Base-by-base conservation (phyloP, 2,113 vertebrate species). In the Elgaria multicarinata region DNA sequence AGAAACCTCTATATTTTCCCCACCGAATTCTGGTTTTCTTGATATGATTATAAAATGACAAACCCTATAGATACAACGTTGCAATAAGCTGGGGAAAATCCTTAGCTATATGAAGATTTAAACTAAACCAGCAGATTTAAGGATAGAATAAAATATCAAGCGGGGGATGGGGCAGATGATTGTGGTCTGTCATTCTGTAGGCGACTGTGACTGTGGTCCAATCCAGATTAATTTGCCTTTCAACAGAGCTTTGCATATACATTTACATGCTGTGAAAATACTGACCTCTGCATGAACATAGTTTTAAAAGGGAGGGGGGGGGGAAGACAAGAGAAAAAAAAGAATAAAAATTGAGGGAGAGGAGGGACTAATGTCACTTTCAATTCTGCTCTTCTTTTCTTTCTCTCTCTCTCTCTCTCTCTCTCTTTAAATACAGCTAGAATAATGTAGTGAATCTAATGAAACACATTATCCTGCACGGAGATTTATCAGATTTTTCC, bases 401-500 rank as follows among this genome's bases (percentile, higher is more conserved):
- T 80, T 66, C 90, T 90, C 94, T 92, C 95, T 95, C 93, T 89
- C 69, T 80, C 69, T 90, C 89, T 67, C 77, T 89, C 69, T 89
- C 94, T 92, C 95, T 95, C 93, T 89, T 2, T n/a, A 55, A 77
- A 96, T 95, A 93, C 94, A 96, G 94, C 93, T 94, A 94, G 96
- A 96, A 97, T 97, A 97, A 98, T 97, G 96, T 95, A 96, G 96
- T 97, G 96, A 97, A 98, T 97, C 97, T 96, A 98, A 98, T 98
- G 97, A 97, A 98, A 98, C 97, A 97, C 97, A 98, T 98, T 98
- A 97, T 97, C 97, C 95, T 96, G 94, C 97, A 96, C 93, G 96
- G 96, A 97, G 97, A 97, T 97, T 97, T 97, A 97, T 98, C 98
- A 98, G 98, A 98, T 98, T 98, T n/a, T 97, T 96, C 98, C 97